Evolutionary conservation across 2,797 vertebrate species (phyloP).

Genomic region (Falco berigora): DNA sequence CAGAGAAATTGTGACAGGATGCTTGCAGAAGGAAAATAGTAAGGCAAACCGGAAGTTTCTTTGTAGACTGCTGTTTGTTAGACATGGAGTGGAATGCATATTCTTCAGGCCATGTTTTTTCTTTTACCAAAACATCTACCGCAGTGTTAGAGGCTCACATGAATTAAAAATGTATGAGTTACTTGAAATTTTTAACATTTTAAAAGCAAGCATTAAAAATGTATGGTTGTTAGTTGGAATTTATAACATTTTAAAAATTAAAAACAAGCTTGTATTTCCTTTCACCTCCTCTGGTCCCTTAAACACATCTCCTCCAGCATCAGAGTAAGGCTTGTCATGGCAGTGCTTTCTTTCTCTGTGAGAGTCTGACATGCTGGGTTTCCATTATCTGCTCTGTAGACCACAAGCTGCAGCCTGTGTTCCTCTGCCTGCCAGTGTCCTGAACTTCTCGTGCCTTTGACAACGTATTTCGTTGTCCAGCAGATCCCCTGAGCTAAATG

Average conservation of each 20-base stretch:
- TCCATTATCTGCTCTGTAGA: background rate
- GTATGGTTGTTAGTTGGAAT: background rate
- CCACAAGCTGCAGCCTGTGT: background rate
- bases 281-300: background rate
- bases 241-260: background rate
- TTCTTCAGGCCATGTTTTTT: background rate
- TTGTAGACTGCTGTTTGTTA: background rate
- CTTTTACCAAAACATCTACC: background rate
- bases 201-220: constrained; percentile 37
- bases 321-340: constrained; percentile 13
- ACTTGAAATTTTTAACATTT: constrained; percentile 32
- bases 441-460: background rate
- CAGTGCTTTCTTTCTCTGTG: background rate
- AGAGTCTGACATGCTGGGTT: background rate
- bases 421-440: background rate
- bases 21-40: background rate
- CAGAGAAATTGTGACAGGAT: background rate
- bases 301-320: background rate
- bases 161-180: background rate
- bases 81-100: background rate
- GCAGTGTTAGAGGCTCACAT: background rate
- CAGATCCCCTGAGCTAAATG: background rate
- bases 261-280: constrained; percentile 1
- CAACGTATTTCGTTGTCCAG: background rate
- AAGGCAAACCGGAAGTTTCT: background rate